Evolutionary conservation across 2,797 vertebrate species (phyloP).

Genomic region (Microctenopoma stevenorrisi): DNA sequence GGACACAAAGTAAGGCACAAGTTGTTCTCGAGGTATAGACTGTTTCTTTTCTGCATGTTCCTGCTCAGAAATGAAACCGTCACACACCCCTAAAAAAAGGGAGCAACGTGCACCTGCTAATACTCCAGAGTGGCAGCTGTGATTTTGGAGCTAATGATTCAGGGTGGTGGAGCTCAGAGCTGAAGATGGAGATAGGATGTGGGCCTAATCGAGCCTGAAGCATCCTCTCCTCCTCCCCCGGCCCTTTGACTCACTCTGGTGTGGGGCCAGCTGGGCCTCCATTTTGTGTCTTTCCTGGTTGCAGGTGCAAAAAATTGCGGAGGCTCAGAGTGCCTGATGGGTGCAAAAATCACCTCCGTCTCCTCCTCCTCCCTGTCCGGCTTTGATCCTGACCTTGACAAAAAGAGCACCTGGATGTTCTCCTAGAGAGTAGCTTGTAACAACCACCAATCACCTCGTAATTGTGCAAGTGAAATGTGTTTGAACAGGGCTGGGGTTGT

Average conservation of each 20-base stretch:
- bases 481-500: slow-evolving; percentile 42
- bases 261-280: slow-evolving; percentile 74
- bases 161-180: slow-evolving; percentile 60
- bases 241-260: slow-evolving; percentile 57
- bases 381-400: slow-evolving; percentile 68
- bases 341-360: slow-evolving; percentile 24
- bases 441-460: slow-evolving; percentile 64
- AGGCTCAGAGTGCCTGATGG: slow-evolving; percentile 54
- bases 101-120: slow-evolving; percentile 54
- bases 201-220: slow-evolving; percentile 78
- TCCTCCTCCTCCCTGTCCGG: slow-evolving; percentile 17
- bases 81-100: neutral
- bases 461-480: slow-evolving; percentile 61
- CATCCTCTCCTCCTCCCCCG: slow-evolving; percentile 48
- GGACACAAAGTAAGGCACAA: neutral
- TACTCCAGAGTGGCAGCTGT: slow-evolving; percentile 69
- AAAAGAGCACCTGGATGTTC: slow-evolving; percentile 73
- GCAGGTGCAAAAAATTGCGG: slow-evolving; percentile 69
- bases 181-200: slow-evolving; percentile 58
- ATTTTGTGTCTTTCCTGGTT: slow-evolving; percentile 70
- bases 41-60: neutral
- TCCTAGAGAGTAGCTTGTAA: slow-evolving; percentile 53
- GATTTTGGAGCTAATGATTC: slow-evolving; percentile 62
- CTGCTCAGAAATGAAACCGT: neutral
- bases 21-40: neutral